These are phyloP conservation scores for Tinea trinotella DNA, from an alignment of 2,888 invertebrate species.

Conservation along the genomic window DNA sequence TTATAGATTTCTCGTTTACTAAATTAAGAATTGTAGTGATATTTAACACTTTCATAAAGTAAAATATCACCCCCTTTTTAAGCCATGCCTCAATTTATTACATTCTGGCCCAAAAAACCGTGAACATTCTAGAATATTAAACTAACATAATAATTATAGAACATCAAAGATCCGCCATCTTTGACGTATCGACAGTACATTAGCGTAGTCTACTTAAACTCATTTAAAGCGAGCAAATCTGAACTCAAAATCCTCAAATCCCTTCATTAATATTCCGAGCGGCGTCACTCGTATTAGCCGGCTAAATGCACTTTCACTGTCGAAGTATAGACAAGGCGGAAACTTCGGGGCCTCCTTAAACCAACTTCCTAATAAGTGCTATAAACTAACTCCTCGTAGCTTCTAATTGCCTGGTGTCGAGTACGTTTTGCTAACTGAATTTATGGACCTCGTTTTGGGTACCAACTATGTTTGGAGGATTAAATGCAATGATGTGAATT, in stretches of 20 bases:
- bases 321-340: slow-evolving; percentile 35
- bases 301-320: slow-evolving; percentile 61
- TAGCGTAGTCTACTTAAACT: neutral
- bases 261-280: slow-evolving; percentile 56
- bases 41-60: no score
- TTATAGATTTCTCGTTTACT: no score
- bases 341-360: slow-evolving; percentile 28
- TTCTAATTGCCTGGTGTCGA: slow-evolving; percentile 50
- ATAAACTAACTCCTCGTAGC: slow-evolving; percentile 37
- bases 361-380: slow-evolving; percentile 16
- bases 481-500: no score
- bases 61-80: no score
- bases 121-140: no score
- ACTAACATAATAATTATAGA: no score
- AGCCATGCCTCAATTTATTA: no score
- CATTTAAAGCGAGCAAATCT: neutral
- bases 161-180: no score
- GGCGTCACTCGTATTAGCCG: slow-evolving; percentile 37
- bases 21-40: no score
- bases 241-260: slow-evolving; percentile 25
- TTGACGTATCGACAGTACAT: slow-evolving; percentile 2
- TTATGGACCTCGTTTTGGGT: no score
- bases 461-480: no score
- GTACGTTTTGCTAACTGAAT: slow-evolving; percentile 41
- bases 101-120: no score